Evolutionary conservation across 1,140 invertebrate species (phyloP), one percentile per base, ranked within the genome.

Genomic region (Melanaphis sacchari): DNA sequence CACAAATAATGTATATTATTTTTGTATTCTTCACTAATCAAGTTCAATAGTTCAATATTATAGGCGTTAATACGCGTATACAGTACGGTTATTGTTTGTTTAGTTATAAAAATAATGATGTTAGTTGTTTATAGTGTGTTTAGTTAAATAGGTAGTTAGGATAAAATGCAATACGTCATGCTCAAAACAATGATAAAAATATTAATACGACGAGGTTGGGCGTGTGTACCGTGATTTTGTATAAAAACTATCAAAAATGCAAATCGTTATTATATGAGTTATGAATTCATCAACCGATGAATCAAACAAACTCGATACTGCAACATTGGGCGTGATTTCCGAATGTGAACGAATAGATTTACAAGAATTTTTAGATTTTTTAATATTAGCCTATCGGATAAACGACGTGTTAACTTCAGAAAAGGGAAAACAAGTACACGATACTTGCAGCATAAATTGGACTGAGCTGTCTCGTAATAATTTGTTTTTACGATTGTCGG

Each of bases 361-460:
- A 52, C 91, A 96, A 95, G 96, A 97, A 94, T 97, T 97, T 95
- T 96, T 97, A 94, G 97, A 97, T 94, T 97, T 97, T 95, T 96
- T 97, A 95, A 96, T 96, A 94, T 97, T 96, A 22, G 96, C 97
- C 4, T 97, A 97, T 95, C 96, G 97, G 95, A 95, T 96, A 88
- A 95, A 94, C 38, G 94, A 93, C 85, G 93, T 59, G n/a, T 81
- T 94, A 82, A 90, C 81, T 41, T 41, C 96, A 46, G 95, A 96
- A 31, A 95, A 96, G 24, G 96, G 96, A 36, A 95, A 96, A n/a
- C 24, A 6, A 66, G 5, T 49, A 11, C 96, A 95, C 91, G 95
- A 95, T 38, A 96, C 95, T 91, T 95, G 96, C 36, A 6, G 18
- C 94, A 96, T 97, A 76, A 95, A 97, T 94, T 97, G 97, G 97